Evolutionary conservation across 2,888 invertebrate species (phyloP), one percentile per base, ranked within the genome.

Genomic region (Ceriagrion tenellum): DNA sequence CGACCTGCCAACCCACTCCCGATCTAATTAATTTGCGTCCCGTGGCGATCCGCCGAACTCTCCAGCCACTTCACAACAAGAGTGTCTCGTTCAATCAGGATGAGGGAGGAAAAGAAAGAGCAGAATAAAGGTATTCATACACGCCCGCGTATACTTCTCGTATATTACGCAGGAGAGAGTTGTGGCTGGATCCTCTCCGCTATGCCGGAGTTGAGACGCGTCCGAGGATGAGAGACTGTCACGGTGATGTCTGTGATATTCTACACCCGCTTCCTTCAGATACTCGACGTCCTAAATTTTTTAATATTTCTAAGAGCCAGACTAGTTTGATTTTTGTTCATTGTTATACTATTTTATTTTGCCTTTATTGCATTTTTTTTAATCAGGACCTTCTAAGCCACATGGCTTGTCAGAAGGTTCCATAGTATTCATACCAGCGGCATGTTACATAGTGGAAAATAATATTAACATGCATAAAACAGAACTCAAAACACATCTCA

Each of bases 21-120:
- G 93, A 30, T 81, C 30, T 81, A 69, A 91, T 74, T 93, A 93
- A 93, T 93, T 93, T 63, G 69, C 69, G 47, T 69, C 93, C 93
- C 69, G 69, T 93, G 63, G 93, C 91, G 59, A 91, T 91, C 3
- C 6, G 35, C 59, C 18, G 81, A 35, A 91, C 63, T 63, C 91
- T 91, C 59, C 8, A n/a, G n/a, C n/a, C n/a, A n/a, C n/a, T 0
- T 26, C n/a, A n/a, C n/a, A 47, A 47, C 69, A 8, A 8, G 90
- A n/a, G 90, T 26, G 47, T 91, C 91, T 63, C 40, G 63, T 93
- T 74, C 93, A 47, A 69, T 69, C 69, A 63, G 90, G 35, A 55
- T 74, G 69, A 26, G 35, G 81, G 81, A 35, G 13, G 26, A 35
- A 16, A 35, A 26, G 81, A 69, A 47, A 8, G 47, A 8, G 47